These are phyloP conservation scores for Scotopteryx bipunctaria DNA, from an alignment of 2,888 invertebrate genomes.

Conservation along the genomic window DNA sequence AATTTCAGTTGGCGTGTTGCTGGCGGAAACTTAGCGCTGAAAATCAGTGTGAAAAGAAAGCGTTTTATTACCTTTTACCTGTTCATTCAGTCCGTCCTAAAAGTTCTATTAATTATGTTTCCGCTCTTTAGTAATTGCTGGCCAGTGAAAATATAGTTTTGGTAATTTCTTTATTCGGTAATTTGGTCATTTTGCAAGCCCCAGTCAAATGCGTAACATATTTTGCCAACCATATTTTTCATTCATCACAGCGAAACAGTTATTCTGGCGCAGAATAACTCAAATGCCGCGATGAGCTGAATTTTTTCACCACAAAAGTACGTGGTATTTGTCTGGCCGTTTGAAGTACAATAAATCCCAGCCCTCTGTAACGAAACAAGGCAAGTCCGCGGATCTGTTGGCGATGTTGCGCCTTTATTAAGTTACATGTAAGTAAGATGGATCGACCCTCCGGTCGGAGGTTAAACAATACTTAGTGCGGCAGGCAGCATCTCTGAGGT, in stretches of 20 bases:
- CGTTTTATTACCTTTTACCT: not conserved
- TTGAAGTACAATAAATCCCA: constrained; percentile 16
- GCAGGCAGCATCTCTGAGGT: too few species aligned
- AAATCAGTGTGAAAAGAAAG: constrained; percentile 1
- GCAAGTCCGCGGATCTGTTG: constrained; percentile 24
- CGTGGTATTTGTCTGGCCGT: constrained; percentile 7
- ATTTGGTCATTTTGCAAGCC: not conserved
- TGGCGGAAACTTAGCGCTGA: not conserved
- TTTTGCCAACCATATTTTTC: not conserved
- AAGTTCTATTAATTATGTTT: too few species aligned
- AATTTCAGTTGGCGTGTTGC: not conserved
- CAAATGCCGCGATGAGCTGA: not conserved
- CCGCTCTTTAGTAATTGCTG: too few species aligned
- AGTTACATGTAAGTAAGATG: constrained; percentile 36
- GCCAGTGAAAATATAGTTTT: too few species aligned
- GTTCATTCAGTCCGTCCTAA: not conserved
- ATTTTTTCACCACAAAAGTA: constrained; percentile 8
- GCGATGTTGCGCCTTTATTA: constrained; percentile 33
- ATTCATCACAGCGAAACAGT: not conserved
- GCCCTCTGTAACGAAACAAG: constrained; percentile 14
- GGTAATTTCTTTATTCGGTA: not conserved
- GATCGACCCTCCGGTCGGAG: constrained; percentile 17
- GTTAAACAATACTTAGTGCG: not conserved
- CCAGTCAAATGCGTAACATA: not conserved
- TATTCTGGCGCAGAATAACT: not conserved